These are phyloP conservation scores for Myotis pilosus DNA, from an alignment of 2,797 vertebrate genomes.

Conservation along the genomic window DNA sequence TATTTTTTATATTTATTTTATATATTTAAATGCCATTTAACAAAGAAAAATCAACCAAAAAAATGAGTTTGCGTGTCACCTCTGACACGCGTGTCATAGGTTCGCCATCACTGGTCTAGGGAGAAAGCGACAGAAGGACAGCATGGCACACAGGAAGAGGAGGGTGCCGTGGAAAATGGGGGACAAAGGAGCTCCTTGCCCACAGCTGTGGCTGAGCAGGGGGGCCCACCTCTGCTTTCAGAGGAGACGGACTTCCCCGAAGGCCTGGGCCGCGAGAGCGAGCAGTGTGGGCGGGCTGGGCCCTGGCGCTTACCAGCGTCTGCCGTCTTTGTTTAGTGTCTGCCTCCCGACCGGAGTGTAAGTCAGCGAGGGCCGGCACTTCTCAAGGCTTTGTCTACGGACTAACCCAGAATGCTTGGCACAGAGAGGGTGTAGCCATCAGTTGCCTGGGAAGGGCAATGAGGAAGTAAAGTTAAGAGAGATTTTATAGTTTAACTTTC, in stretches of 20 bases:
- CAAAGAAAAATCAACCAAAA: no score
- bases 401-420: neutral
- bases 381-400: neutral
- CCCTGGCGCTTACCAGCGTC: no score
- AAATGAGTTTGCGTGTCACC: no score
- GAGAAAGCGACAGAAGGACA: neutral
- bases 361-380: neutral
- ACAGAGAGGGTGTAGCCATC: neutral
- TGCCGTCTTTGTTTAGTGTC: neutral
- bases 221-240: neutral
- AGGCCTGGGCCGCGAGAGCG: neutral
- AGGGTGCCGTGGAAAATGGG: no score
- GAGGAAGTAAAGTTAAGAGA: neutral
- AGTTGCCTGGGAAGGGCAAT: neutral
- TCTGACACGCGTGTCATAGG: no score
- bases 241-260: neutral
- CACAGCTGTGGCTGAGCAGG: no score
- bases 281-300: no score
- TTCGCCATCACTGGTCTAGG: neutral
- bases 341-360: neutral
- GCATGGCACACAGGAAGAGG: accelerated
- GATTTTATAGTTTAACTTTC: neutral
- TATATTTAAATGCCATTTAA: no score
- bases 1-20: no score
- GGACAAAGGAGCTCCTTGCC: neutral